Evolutionary conservation across 2,113 vertebrate species (phyloP).

Genomic region (Sturnira hondurensis): DNA sequence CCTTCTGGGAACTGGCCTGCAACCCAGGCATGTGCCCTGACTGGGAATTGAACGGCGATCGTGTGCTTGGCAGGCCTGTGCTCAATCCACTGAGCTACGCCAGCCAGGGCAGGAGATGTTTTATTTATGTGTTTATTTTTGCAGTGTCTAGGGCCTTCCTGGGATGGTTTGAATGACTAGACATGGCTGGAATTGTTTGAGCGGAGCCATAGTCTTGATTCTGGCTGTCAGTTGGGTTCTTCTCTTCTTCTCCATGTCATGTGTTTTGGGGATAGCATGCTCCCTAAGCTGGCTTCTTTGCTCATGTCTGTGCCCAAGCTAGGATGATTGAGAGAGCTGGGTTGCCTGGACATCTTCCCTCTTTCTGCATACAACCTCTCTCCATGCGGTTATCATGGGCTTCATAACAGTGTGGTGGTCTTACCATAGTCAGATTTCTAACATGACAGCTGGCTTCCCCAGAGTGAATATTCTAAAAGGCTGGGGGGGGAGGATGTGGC

Average conservation of each 20-base stretch:
- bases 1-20: too few species aligned
- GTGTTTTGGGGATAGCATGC: neutral
- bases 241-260: neutral
- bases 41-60: too few species aligned
- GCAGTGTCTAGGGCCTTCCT: neutral
- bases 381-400: neutral
- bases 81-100: too few species aligned
- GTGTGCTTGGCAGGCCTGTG: too few species aligned
- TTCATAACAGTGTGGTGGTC: neutral
- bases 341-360: neutral
- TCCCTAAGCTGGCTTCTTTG: neutral
- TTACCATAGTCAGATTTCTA: neutral
- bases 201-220: neutral
- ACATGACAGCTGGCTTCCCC: neutral
- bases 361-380: neutral
- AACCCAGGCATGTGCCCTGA: too few species aligned
- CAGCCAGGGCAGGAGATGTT: too few species aligned
- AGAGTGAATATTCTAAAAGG: neutral
- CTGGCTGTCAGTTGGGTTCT: neutral
- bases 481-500: neutral
- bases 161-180: neutral
- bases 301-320: neutral
- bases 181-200: neutral
- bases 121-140: neutral
- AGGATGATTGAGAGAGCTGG: neutral